A percentile compares a stretch with the other conserved stretches of the same genome.
phyloP scores from a whole-genome alignment of 2,797 vertebrate species.

The Monodelphis domestica region DNA sequence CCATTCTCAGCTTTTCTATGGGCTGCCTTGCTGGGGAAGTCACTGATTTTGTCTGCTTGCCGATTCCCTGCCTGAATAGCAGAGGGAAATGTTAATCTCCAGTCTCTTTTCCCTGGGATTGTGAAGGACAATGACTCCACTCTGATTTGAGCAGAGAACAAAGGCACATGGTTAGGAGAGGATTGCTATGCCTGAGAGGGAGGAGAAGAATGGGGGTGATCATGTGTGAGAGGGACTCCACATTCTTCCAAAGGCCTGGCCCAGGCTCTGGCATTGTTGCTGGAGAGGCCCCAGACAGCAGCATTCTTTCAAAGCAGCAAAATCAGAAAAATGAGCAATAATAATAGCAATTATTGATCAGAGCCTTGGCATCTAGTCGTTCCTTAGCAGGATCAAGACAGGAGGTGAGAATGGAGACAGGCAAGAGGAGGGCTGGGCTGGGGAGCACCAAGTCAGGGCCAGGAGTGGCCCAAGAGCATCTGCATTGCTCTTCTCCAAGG shows the following conservation, averaged over 20 bases:
- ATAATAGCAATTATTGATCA: neutral
- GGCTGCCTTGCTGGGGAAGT: neutral
- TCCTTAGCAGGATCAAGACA: conserved; percentile 22
- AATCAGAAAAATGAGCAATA: neutral
- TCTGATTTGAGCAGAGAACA: neutral
- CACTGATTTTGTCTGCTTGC: neutral
- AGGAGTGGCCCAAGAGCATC: neutral
- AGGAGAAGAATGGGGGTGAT: neutral
- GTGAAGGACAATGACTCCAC: neutral
- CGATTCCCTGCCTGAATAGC: neutral
- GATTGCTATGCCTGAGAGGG: neutral
- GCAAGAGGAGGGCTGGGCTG: neutral
- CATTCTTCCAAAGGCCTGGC: neutral
- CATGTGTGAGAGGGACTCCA: neutral
- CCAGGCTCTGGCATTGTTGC: neutral
- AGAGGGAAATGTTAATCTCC: neutral
- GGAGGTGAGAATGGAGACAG: neutral
- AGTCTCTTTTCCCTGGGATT: neutral
- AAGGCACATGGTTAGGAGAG: neutral
- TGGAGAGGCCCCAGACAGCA: neutral
- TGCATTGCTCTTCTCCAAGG: neutral
- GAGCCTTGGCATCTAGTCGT: neutral
- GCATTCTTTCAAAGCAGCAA: neutral
- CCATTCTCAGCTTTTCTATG: neutral
- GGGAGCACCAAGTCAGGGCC: neutral